These are phyloP conservation scores for Euleptes europaea DNA, from an alignment of 2,113 vertebrate genomes.

Conservation along the genomic window DNA sequence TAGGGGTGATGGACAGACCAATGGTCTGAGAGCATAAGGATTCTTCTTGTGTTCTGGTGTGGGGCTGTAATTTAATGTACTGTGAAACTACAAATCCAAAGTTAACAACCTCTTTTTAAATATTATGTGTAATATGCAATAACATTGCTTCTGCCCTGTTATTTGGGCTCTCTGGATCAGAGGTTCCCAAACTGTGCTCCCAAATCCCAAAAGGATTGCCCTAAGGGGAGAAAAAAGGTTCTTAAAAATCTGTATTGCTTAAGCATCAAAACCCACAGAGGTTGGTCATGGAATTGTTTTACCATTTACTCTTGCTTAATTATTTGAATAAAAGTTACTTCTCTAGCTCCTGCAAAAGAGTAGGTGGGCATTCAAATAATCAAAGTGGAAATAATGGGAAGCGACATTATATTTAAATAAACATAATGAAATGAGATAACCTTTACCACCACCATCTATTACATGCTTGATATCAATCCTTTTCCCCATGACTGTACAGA, in stretches of 20 bases:
- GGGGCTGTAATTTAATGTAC: too few relatives aligned
- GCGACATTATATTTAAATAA: not conserved
- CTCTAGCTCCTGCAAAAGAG: not conserved
- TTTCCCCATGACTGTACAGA: not conserved
- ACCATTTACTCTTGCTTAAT: constrained; percentile 18
- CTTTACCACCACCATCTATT: not conserved
- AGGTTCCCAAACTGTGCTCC: too few relatives aligned
- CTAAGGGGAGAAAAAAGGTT: not conserved
- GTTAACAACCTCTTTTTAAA: too few relatives aligned
- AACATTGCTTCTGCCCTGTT: too few relatives aligned
- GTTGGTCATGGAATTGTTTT: constrained; percentile 16
- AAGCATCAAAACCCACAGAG: not conserved
- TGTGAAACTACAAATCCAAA: too few relatives aligned
- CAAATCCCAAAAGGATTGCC: not conserved
- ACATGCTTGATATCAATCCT: not conserved
- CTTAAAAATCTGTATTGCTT: not conserved
- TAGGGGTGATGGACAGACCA: too few relatives aligned
- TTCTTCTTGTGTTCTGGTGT: too few relatives aligned
- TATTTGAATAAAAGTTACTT: constrained; percentile 30
- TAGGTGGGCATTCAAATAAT: constrained; percentile 3
- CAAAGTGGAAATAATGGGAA: constrained; percentile 7
- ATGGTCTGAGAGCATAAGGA: too few relatives aligned
- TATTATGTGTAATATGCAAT: too few relatives aligned
- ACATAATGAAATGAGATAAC: not conserved
- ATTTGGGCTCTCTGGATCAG: too few relatives aligned